These are phyloP conservation scores for Himalopsyche kuldschensis DNA, from an alignment of 2,888 invertebrate genomes.

Conservation along the genomic window DNA sequence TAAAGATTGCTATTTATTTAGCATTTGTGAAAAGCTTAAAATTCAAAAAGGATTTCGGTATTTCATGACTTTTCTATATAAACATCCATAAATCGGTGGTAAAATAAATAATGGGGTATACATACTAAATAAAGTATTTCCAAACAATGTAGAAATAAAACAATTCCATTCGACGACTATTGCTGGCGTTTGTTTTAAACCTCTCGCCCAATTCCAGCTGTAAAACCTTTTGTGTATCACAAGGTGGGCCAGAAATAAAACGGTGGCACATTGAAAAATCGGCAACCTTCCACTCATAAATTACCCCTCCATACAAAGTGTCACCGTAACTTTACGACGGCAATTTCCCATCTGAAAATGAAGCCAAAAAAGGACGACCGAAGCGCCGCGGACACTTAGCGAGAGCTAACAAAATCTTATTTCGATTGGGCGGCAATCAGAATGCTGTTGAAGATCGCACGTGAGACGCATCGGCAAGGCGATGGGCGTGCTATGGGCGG, in stretches of 20 bases:
- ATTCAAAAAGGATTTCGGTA: too few species aligned
- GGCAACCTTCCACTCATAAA: slow-evolving; percentile 34
- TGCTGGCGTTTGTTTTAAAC: neutral
- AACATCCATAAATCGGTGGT: too few species aligned
- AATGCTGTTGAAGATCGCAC: slow-evolving; percentile 58
- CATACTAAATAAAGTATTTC: too few species aligned
- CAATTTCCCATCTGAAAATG: slow-evolving; percentile 35
- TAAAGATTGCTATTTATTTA: too few species aligned
- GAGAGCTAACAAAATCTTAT: slow-evolving; percentile 60
- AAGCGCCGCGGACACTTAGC: slow-evolving; percentile 47
- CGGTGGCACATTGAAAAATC: slow-evolving; percentile 27
- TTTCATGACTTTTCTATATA: too few species aligned
- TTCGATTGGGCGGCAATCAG: slow-evolving; percentile 63
- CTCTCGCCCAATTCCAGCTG: neutral
- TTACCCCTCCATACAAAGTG: slow-evolving; percentile 34
- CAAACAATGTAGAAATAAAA: too few species aligned
- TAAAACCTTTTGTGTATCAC: neutral
- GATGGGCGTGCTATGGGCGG: slow-evolving; percentile 45
- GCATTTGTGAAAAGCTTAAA: too few species aligned
- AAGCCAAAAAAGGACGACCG: slow-evolving; percentile 34
- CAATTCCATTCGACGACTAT: too few species aligned
- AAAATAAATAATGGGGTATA: too few species aligned
- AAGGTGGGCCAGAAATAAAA: slow-evolving; percentile 17
- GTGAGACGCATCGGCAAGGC: slow-evolving; percentile 56
- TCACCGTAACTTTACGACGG: slow-evolving; percentile 36